Percentiles rank a stretch among this genome's conserved stretches.
Evolutionary conservation across 2,888 invertebrate species (phyloP).

Genomic region (Stenodema calcarata): DNA sequence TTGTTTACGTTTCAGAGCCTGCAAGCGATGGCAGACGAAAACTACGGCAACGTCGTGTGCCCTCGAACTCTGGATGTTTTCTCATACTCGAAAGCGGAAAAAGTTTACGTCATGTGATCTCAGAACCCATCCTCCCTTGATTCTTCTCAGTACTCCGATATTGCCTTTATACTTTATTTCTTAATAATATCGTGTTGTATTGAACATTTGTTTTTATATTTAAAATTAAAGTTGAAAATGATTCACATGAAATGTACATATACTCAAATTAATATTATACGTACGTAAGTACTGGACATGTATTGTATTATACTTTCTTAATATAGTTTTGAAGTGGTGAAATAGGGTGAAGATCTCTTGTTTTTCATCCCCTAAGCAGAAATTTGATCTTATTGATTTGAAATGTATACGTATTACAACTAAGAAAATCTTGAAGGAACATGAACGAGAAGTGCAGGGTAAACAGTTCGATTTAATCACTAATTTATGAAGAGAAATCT

Average conservation of each 20-base stretch:
- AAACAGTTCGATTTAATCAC: no score
- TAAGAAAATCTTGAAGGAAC: no score
- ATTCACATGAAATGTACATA: neutral
- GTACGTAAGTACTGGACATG: neutral
- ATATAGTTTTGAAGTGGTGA: neutral
- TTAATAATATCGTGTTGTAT: neutral
- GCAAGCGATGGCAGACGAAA: constrained; percentile 86
- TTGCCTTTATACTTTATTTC: neutral
- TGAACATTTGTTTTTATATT: neutral
- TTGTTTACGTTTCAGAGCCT: constrained; percentile 72
- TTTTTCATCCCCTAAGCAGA: no score
- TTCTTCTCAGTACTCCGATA: neutral
- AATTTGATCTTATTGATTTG: no score
- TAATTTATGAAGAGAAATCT: no score
- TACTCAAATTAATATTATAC: neutral
- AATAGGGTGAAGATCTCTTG: no score
- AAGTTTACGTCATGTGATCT: constrained; percentile 94
- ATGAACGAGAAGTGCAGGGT: no score
- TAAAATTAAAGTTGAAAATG: neutral
- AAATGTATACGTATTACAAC: no score
- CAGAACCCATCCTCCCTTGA: neutral
- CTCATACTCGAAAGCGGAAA: constrained; percentile 89
- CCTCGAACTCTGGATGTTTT: constrained; percentile 93
- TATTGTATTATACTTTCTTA: neutral
- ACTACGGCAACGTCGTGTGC: constrained; percentile 90